Base-by-base conservation (phyloP, 2,888 invertebrate genomes). In the Hypsopygia costalis region DNA sequence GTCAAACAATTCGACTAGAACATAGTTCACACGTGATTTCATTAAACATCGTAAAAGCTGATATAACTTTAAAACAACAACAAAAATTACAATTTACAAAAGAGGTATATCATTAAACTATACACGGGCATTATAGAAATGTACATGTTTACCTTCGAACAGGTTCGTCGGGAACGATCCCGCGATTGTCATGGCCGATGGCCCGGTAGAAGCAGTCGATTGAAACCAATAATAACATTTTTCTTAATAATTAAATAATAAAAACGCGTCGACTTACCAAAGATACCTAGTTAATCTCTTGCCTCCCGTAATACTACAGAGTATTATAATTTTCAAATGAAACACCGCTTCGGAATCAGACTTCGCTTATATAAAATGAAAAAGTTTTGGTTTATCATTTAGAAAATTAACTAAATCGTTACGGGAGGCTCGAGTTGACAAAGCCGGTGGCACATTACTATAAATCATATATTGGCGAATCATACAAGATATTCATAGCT, bases 21-120 rank as follows among this genome's bases (percentile, higher is more conserved):
- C 55, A 55, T 47, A 63, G 56, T 62, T 61, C 58, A 61, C 66
- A 51, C 67, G 60, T 68, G 70, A 77, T 72, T 77, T 68, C 57
- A 70, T 69, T 47, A 55, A 58, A 60, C 52, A 55, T 20, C 40
- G 51, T 55, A 62, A 63, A 67, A 69, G 59, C 41, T 62, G 57
- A 75, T 69, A 68, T 64, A 72, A 69, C 55, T 59, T 68, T 66
- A 68, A 69, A 75, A 76, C 60, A 67, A 56, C 50, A 62, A 78
- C 66, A 76, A 69, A 58, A 59, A 53, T 52, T 56, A 48, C 63
- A 72, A 67, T 72, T 64, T 71, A 78, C 66, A 72, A 60, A 52
- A 58, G 55, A 62, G 61, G 62, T 64, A 63, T 61, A 53, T 39
- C 55, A 44, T 57, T 59, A 40, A 54, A 58, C 62, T 69, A 55